Evolutionary conservation across 37 sponge, comb jelly and placozoan species (phyloP).

Genomic region (Ianthella basta): DNA sequence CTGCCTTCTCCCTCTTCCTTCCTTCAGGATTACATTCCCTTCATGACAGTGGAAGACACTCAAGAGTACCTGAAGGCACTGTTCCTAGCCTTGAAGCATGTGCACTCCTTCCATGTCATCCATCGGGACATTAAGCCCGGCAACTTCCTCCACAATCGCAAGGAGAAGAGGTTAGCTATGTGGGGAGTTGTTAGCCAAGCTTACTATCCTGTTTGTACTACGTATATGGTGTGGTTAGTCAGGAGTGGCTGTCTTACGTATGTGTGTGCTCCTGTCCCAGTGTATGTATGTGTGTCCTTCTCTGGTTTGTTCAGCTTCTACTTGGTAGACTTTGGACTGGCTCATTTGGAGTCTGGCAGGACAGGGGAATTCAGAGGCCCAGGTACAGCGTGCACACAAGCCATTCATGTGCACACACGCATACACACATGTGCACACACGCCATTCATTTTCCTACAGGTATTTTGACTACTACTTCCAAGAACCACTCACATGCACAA

Average conservation of each 20-base stretch:
- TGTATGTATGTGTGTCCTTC: background rate
- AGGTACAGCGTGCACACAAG: background rate
- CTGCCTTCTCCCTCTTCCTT: background rate
- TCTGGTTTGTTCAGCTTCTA: constrained; percentile 48
- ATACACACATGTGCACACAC: background rate
- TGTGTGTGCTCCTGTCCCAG: background rate
- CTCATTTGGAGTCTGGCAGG: constrained; percentile 59
- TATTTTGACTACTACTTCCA: too few species aligned
- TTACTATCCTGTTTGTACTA: too few species aligned
- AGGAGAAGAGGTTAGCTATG: constrained; percentile 56
- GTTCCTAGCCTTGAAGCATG: constrained; percentile 80
- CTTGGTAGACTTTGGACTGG: constrained; percentile 88
- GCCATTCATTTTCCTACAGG: background rate
- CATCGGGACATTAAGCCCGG: constrained; percentile 98
- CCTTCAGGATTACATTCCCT: constrained; percentile 66
- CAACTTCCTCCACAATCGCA: constrained; percentile 94
- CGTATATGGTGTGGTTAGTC: too few species aligned
- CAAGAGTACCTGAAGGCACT: constrained; percentile 85
- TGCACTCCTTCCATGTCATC: constrained; percentile 85
- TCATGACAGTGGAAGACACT: constrained; percentile 57
- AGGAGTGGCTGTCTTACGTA: background rate
- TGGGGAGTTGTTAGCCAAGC: background rate
- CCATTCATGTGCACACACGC: too few species aligned
- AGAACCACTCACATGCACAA: too few species aligned
- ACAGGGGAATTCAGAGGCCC: background rate